phyloP scores from a whole-genome alignment of 2,113 vertebrate species.

The Phrynosoma platyrhinos region DNA sequence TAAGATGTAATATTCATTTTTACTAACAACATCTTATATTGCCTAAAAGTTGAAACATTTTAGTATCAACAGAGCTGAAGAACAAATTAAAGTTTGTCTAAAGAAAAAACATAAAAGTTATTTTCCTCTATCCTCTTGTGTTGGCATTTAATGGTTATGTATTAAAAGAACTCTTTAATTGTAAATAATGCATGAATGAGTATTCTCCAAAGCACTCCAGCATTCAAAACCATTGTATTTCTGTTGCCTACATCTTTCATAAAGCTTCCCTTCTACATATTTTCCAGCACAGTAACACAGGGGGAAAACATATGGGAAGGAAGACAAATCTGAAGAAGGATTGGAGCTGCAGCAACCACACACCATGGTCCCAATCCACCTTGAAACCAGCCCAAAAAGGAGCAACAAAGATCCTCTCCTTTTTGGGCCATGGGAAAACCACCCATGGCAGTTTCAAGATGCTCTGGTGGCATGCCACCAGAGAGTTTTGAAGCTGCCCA shows the following conservation, averaged over 20 bases:
- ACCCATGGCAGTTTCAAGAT: too few relatives aligned
- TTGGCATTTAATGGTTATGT: slow-evolving; percentile 21
- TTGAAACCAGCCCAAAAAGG: too few relatives aligned
- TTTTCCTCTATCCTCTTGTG: slow-evolving; percentile 36
- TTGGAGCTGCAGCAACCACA: too few relatives aligned
- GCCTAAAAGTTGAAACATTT: slow-evolving; percentile 36
- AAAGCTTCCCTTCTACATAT: background rate
- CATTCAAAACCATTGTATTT: slow-evolving; percentile 12
- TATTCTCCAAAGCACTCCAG: slow-evolving; percentile 19
- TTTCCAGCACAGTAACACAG: slow-evolving; percentile 14
- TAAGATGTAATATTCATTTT: background rate
- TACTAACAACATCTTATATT: slow-evolving; percentile 41
- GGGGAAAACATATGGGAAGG: too few relatives aligned
- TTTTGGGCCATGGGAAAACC: too few relatives aligned
- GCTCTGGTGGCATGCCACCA: too few relatives aligned
- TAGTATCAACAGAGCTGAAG: slow-evolving; percentile 42
- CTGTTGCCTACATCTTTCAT: slow-evolving; percentile 29
- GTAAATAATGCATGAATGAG: slow-evolving; percentile 43
- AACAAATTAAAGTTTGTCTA: slow-evolving; percentile 47
- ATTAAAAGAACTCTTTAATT: slow-evolving; percentile 39
- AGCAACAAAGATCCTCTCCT: too few relatives aligned
- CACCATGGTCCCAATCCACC: too few relatives aligned
- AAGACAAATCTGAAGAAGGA: too few relatives aligned
- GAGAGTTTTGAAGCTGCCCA: too few relatives aligned
- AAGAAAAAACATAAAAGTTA: slow-evolving; percentile 24